These are phyloP conservation scores for Hydrophis major DNA, from an alignment of 2,797 vertebrate genomes.

Conservation along the genomic window DNA sequence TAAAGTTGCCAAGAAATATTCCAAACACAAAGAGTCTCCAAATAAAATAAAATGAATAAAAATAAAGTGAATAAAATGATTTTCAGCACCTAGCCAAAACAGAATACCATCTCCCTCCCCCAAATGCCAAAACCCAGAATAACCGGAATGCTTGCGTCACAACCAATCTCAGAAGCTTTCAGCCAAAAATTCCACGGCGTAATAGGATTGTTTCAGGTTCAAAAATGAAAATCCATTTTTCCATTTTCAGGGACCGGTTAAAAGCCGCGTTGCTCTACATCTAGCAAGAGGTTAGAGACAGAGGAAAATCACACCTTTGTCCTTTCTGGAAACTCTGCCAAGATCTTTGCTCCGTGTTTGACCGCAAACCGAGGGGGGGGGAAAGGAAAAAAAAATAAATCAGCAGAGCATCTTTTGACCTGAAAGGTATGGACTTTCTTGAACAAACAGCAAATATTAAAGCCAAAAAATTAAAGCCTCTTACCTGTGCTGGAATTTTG, in stretches of 20 bases:
- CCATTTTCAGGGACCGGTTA: neutral
- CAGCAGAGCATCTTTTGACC: neutral
- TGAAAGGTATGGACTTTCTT: neutral
- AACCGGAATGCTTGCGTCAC: neutral
- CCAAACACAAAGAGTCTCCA: too few species aligned
- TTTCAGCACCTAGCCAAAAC: neutral
- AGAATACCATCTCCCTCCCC: neutral
- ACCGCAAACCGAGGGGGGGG: too few species aligned
- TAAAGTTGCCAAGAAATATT: too few species aligned
- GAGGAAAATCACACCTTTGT: too few species aligned
- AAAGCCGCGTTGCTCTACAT: neutral
- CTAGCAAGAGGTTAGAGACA: neutral
- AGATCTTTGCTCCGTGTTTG: too few species aligned
- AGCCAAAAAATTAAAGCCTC: neutral
- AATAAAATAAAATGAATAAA: too few species aligned
- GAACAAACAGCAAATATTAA: neutral
- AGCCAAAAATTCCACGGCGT: neutral
- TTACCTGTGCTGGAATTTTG: neutral
- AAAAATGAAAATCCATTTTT: neutral
- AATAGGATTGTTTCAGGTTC: neutral
- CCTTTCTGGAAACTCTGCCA: too few species aligned
- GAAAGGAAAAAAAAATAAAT: too few species aligned
- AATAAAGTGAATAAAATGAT: neutral
- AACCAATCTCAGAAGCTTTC: neutral
- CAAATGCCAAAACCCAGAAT: neutral